These are phyloP conservation scores for Pentalonia nigronervosa DNA, from an alignment of 1,140 invertebrate species.

Conservation along the genomic window DNA sequence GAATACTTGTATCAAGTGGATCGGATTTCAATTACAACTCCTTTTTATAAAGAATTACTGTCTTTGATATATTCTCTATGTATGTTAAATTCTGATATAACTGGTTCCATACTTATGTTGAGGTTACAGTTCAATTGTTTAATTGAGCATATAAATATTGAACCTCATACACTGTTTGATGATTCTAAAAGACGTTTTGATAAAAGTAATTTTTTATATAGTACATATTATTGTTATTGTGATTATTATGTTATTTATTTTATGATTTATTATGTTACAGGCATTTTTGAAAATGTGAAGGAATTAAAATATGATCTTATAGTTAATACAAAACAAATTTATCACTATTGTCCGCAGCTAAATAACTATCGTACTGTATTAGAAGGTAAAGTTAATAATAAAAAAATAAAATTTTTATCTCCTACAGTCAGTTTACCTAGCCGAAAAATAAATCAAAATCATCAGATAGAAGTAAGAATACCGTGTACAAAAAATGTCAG, in stretches of 20 bases:
- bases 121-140: constrained; percentile 46
- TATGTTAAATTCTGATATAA: background rate
- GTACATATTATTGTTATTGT: background rate
- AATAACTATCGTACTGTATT: constrained; percentile 42
- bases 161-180: constrained; percentile 38
- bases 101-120: constrained; percentile 7
- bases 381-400: constrained; percentile 37
- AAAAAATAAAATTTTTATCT: constrained; percentile 43
- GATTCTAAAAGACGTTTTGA: background rate
- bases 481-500: background rate
- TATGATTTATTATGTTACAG: background rate
- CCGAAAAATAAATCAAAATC: constrained; percentile 40
- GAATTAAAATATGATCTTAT: constrained; percentile 16
- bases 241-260: background rate
- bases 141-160: constrained; percentile 35
- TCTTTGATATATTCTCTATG: constrained; percentile 38
- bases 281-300: background rate
- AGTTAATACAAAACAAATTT: constrained; percentile 32
- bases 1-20: constrained; percentile 53
- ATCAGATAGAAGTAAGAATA: constrained; percentile 20
- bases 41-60: constrained; percentile 34
- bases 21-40: constrained; percentile 46
- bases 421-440: background rate
- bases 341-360: constrained; percentile 47
- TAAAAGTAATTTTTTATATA: constrained; percentile 29